These are phyloP conservation scores for Rallus limicola DNA, from an alignment of 2,113 vertebrate species.

Conservation along the genomic window DNA sequence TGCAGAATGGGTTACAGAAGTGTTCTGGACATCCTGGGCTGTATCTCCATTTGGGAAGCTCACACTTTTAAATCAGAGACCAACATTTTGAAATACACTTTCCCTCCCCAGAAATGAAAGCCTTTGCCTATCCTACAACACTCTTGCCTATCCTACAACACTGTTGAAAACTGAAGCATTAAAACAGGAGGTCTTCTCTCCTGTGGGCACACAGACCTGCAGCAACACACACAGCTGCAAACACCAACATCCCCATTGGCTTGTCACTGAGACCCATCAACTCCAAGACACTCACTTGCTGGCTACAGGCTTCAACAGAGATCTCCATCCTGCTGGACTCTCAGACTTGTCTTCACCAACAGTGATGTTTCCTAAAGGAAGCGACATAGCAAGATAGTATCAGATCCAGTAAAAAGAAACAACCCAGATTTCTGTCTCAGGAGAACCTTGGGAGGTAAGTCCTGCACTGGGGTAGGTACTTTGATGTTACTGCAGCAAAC, in stretches of 20 bases:
- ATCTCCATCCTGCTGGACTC: conserved; percentile 78
- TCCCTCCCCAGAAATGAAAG: background rate
- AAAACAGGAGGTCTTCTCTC: background rate
- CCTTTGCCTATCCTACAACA: background rate
- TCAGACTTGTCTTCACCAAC: conserved; percentile 44
- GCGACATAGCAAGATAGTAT: background rate
- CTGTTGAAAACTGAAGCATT: background rate
- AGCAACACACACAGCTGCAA: background rate
- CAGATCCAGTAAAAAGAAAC: background rate
- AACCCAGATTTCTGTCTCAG: background rate
- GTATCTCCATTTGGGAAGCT: background rate
- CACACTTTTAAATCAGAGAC: background rate
- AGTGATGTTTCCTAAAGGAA: background rate
- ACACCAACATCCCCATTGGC: background rate
- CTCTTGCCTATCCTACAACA: background rate
- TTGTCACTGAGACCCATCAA: background rate
- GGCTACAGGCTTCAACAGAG: conserved; percentile 73
- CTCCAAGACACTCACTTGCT: conserved; percentile 75
- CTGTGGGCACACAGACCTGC: background rate
- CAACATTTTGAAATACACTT: background rate
- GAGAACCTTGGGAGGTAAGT: background rate
- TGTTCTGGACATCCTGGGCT: background rate
- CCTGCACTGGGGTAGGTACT: background rate
- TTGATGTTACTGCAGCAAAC: background rate
- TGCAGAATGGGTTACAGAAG: background rate